Percentiles rank a stretch among this genome's conserved stretches.
These are phyloP conservation scores for Notoglanidium macrostoma DNA, from an alignment of 2,797 vertebrate genomes.

Conservation along the genomic window DNA sequence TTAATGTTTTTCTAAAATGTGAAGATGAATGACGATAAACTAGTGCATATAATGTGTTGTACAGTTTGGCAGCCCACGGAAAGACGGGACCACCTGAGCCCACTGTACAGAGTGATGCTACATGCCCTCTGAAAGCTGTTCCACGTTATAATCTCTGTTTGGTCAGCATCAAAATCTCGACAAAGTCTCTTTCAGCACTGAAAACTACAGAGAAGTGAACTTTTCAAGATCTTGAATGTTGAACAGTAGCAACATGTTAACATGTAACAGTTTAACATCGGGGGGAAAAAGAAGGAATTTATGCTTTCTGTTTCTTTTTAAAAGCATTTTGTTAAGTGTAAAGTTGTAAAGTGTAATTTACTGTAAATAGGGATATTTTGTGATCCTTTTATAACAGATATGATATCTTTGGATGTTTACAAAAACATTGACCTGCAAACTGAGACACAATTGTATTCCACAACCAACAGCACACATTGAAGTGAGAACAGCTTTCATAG, in stretches of 20 bases:
- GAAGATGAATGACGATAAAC: constrained; percentile 65
- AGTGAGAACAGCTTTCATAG: constrained; percentile 64
- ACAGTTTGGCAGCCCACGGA: constrained; percentile 51
- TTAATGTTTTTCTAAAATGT: constrained; percentile 52
- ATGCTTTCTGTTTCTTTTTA: constrained; percentile 42
- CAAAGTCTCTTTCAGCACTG: constrained; percentile 35
- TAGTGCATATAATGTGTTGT: constrained; percentile 61
- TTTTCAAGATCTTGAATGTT: constrained; percentile 4
- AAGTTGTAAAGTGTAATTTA: constrained; percentile 81
- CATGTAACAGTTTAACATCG: constrained; percentile 21
- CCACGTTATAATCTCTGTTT: constrained; percentile 52
- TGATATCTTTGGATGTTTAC: constrained; percentile 68
- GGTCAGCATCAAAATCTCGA: constrained; percentile 44
- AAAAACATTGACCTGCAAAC: constrained; percentile 28
- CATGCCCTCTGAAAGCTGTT: constrained; percentile 66
- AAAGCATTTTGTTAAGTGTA: constrained; percentile 71
- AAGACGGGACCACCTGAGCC: constrained; percentile 35
- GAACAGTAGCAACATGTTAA: constrained; percentile 34
- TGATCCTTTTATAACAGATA: constrained; percentile 74
- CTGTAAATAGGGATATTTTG: constrained; percentile 80
- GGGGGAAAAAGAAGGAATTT: constrained; percentile 23
- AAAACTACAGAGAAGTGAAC: constrained; percentile 36
- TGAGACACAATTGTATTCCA: constrained; percentile 60
- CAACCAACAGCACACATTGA: constrained; percentile 57
- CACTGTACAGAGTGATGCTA: constrained; percentile 53